Base-by-base conservation (phyloP, 1,140 invertebrate genomes). In the Ips typographus region DNA sequence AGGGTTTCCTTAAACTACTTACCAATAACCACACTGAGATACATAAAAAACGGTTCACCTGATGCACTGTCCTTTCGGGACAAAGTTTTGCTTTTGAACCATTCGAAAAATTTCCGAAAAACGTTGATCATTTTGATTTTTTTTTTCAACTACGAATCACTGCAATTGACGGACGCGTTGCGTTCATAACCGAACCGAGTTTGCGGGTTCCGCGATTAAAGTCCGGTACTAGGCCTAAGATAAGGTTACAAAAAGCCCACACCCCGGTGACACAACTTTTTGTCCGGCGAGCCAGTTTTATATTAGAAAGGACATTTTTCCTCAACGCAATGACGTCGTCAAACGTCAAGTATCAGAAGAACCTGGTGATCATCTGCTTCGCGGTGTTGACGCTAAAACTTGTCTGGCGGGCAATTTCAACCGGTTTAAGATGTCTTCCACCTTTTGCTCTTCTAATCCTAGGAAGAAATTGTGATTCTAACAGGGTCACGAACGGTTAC, bases 11-110 rank as follows among this genome's bases (percentile, higher is more conserved):
- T 22, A 22, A 37, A 6, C 52, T 36, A 36, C 67, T 63, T 62
- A 69, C 67, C 67, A 1, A 62, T 22, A 47, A 69, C 22, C 4
- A 69, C 67, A 49, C 67, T 69, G 6, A 69, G 59, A 41, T 69
- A 69, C 67, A 69, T 69, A 62, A 69, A 69, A 62, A 69, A 62
- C 2, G 59, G 59, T 37, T 69, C 67, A 5, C 39, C 52, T 5
- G 22, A 7, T 4, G 41, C 40, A 22, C 55, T 62, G 6, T 4
- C 38, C 7, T 60, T 40, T 4, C 44, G n/a, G 3, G 2, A 5
- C 4, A 37, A 40, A 38, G n/a, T 53, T 40, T 57, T 57, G 1
- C 37, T 6, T 5, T 41, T 42, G 40, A 69, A 40, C 67, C 67
- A 69, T 43, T 69, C 63, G 36, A 8, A 69, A 62, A 69, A 37